phyloP scores from a whole-genome alignment of 1,140 invertebrate species.

The Schlechtendalia chinensis region DNA sequence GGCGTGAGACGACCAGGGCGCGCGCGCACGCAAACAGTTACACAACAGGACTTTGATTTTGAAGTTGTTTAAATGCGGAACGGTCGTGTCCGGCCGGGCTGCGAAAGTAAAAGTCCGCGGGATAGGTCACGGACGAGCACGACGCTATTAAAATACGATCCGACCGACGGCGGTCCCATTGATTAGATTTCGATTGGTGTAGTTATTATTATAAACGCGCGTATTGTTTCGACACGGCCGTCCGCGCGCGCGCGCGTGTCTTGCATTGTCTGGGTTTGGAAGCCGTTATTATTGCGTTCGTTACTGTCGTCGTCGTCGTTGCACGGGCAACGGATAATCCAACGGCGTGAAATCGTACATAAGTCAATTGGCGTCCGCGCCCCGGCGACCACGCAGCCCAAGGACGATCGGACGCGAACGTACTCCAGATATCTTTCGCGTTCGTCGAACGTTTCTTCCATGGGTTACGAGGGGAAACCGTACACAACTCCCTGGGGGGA shows the following conservation, averaged over 20 bases:
- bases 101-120: conserved; percentile 22
- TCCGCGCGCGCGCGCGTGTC: not conserved
- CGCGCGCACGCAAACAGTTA: not conserved
- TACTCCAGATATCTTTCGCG: too few relatives aligned
- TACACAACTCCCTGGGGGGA: too few relatives aligned
- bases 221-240: conserved; percentile 38
- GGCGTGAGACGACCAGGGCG: too few relatives aligned
- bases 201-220: too few relatives aligned
- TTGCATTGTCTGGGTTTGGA: conserved; percentile 22
- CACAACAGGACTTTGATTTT: not conserved
- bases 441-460: too few relatives aligned
- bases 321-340: not conserved
- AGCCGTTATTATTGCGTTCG: conserved; percentile 46
- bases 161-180: conserved; percentile 4
- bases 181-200: conserved; percentile 43
- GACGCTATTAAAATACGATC: conserved; percentile 21
- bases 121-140: conserved; percentile 41
- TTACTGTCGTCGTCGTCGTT: not conserved
- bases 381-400: not conserved
- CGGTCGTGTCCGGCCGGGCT: not conserved
- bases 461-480: too few relatives aligned
- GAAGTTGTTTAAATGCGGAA: not conserved
- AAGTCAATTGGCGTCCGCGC: not conserved
- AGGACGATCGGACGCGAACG: conserved; percentile 15
- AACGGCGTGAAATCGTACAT: conserved; percentile 26